phyloP scores from a whole-genome alignment of 2,113 vertebrate genomes.

The Amphiprion ocellaris region DNA sequence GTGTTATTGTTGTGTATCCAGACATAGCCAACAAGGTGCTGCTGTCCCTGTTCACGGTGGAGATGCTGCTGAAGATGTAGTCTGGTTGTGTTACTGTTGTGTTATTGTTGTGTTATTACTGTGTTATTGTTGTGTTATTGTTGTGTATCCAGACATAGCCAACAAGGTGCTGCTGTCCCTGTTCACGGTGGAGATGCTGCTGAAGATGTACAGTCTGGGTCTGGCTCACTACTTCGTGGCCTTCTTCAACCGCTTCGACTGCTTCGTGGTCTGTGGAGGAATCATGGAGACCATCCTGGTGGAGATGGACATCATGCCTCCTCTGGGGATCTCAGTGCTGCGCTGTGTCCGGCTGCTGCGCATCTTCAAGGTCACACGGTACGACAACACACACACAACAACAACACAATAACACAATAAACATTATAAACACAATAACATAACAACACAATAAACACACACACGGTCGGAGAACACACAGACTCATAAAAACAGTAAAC shows the following conservation, averaged over 20 bases:
- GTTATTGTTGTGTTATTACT: too few species aligned
- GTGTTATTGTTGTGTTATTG: too few species aligned
- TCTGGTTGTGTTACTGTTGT: too few species aligned
- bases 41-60: conserved; percentile 91
- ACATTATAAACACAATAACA: too few species aligned
- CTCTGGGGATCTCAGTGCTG: conserved; percentile 92
- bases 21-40: conserved; percentile 94
- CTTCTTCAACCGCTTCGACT: conserved; percentile 96
- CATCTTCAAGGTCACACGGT: conserved; percentile 95
- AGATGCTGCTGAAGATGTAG: conserved; percentile 70
- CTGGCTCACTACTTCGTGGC: conserved; percentile 89
- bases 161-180: conserved; percentile 94
- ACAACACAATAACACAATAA: too few species aligned
- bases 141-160: conserved; percentile 85
- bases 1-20: conserved; percentile 51
- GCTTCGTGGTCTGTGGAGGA: conserved; percentile 94
- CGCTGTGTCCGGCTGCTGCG: conserved; percentile 92
- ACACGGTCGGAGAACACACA: too few species aligned
- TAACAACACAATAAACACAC: too few species aligned
- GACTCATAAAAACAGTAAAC: too few species aligned
- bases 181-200: conserved; percentile 93
- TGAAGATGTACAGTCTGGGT: conserved; percentile 93
- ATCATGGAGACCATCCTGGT: conserved; percentile 93
- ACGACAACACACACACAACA: conserved; percentile 19
- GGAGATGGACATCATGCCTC: conserved; percentile 89